Conservation (phyloP, 35 echinoderm and acorn worm genomes). For the Ophioderma brevispina region DNA sequence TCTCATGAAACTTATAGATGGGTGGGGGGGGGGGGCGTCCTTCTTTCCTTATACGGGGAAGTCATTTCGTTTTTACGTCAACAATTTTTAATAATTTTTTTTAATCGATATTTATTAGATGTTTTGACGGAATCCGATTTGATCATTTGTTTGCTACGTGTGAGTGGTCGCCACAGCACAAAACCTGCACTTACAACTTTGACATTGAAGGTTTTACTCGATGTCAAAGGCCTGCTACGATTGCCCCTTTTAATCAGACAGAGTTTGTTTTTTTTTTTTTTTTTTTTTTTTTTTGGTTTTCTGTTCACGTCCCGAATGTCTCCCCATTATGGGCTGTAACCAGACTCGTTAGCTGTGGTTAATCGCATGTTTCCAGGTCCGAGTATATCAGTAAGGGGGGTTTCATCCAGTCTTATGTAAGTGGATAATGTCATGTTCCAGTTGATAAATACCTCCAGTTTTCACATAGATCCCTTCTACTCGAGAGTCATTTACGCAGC, state of each 20-base stretch:
- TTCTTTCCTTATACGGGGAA: no score
- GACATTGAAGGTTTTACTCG: slow-evolving; percentile 74
- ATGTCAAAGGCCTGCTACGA: slow-evolving; percentile 87
- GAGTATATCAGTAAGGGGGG: slow-evolving; percentile 58
- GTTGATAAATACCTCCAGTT: no score
- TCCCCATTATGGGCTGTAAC: slow-evolving; percentile 70
- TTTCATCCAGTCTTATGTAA: no score
- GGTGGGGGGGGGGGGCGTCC: no score
- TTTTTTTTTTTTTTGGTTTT: no score
- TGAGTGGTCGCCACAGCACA: slow-evolving; percentile 27
- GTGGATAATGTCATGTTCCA: no score
- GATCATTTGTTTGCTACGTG: slow-evolving; percentile 47
- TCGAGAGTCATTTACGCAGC: no score
- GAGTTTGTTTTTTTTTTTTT: no score
- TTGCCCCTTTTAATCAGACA: slow-evolving; percentile 57
- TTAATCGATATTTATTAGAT: not conserved
- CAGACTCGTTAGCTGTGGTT: slow-evolving; percentile 53
- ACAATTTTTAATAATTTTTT: no score
- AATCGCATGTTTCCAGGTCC: slow-evolving; percentile 82
- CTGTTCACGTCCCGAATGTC: slow-evolving; percentile 57
- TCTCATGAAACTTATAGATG: no score
- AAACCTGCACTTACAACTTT: slow-evolving; percentile 58
- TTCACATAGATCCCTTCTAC: no score
- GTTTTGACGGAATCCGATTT: not conserved
- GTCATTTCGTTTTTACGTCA: no score